Base-by-base conservation (phyloP, 1,140 invertebrate genomes). In the Mactra quadrangularis region DNA sequence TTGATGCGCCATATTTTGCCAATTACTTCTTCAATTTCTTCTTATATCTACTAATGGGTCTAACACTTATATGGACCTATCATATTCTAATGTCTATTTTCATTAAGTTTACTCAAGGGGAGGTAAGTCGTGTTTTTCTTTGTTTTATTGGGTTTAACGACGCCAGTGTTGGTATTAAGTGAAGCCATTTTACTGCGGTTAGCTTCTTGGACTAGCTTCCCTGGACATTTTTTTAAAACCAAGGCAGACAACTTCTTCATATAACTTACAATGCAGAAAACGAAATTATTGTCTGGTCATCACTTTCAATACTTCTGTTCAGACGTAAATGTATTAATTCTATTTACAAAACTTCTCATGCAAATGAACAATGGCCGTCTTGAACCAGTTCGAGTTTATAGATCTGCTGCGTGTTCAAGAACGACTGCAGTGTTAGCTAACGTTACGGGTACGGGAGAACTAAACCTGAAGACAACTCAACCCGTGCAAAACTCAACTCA, bases 41-140 rank as follows among this genome's bases (percentile, higher is more conserved):
- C 35, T 53, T 82, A 1, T 82, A 60, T 41, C 31, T 82, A 3
- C 68, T 82, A 22, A 52, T 59, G 64, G 27, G 45, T 1, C 78
- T 82, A 3, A 66, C 45, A n/a, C 38, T 70, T 29, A 38, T 82
- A 22, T 82, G 78, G 78, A 59, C 78, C 13, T 82, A 82, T 52
- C 68, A 57, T 41, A 82, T 82, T 22, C 35, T 25, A 52, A 71
- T 35, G 38, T 71, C 70, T 17, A 52, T 70, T 55, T 22, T 72
- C 41, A 50, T 59, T 17, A 82, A 82, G 50, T 55, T 60, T 17
- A 41, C 66, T 3, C 62, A 71, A 27, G 78, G 78, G 52, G 55
- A 82, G 41, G 78, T 82, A 53, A 82, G 66, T 50, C 9, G 11
- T 11, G n/a, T 15, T 15, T 53, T 53, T n/a, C n/a, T n/a, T n/a